Base-by-base conservation (phyloP, 1,140 invertebrate genomes). In the Drosophila miranda region DNA sequence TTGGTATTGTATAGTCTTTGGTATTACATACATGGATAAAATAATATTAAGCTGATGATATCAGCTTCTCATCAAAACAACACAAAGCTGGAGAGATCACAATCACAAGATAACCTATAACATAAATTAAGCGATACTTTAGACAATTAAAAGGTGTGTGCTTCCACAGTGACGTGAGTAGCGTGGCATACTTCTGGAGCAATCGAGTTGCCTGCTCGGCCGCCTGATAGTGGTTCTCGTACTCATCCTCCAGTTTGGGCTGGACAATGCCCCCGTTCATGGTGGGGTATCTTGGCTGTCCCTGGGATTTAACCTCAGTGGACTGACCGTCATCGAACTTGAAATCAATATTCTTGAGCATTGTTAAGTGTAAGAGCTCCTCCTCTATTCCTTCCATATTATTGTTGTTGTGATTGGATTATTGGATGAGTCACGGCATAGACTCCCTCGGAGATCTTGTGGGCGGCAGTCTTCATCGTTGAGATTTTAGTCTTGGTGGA, bases 391-490 rank as follows among this genome's bases (percentile, higher is more conserved):
- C 55, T 13, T 53, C 75, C 11, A 60, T 56, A 9, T 77, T 82
- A 19, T 80, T 78, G 21, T 69, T 68, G 41, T 70, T 74, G 42
- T 64, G 74, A 28, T 64, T 67, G 44, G n/a, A n/a, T n/a, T n/a
- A n/a, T 60, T 58, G 73, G 45, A 61, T 90, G 84, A 11, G 78
- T 89, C 23, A 90, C 89, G 19, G 87, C 69, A 76, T 90, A 90
- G n/a, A 90, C 89, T 53, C 88, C 82, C 16, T 90, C 89, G 3
- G 83, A 76, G n/a, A 90, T 89, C 63, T 90, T 90, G 26, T 89
- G 77, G 34, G 89, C 89, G 57, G 77, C 86, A 71, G 87, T 77
- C 58, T 84, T 88, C n/a, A 78, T 81, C 19, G 46, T 78, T 61
- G 69, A 55, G 16, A 56, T 64, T 66, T 75, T 87, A 54, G 80